These are phyloP conservation scores for Acipenser ruthenus DNA, from an alignment of 2,797 vertebrate genomes.

Conservation along the genomic window DNA sequence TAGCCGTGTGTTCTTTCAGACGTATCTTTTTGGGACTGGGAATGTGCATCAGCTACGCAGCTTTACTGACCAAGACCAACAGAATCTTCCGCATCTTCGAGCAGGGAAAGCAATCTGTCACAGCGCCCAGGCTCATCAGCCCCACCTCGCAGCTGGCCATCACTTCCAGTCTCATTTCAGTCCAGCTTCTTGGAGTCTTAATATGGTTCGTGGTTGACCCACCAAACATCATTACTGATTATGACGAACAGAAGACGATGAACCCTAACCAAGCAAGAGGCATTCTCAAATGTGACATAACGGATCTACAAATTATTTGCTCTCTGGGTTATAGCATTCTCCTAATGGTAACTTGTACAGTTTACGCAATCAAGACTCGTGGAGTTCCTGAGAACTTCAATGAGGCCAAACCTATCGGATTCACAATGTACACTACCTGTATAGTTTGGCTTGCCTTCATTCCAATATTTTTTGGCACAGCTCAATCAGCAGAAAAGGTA, in stretches of 20 bases:
- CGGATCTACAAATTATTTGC: conserved; percentile 97
- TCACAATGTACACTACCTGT: conserved; percentile 99
- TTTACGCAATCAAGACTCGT: conserved; percentile 98
- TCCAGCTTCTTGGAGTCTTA: conserved; percentile 92
- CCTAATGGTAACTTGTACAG: conserved; percentile 97
- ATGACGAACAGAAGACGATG: conserved; percentile 90
- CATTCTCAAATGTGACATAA: conserved; percentile 97
- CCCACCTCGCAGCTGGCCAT: conserved; percentile 94
- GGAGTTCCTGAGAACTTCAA: conserved; percentile 99
- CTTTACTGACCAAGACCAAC: conserved; percentile 95
- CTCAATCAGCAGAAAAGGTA: conserved; percentile 98
- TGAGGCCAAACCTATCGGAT: conserved; percentile 97
- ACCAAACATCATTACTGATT: conserved; percentile 91
- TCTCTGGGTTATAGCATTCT: conserved; percentile 97
- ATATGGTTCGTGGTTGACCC: conserved; percentile 95
- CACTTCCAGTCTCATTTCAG: conserved; percentile 85
- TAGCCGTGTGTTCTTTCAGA: conserved; percentile 88
- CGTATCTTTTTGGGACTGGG: conserved; percentile 91
- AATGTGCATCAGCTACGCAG: conserved; percentile 98
- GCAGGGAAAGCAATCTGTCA: conserved; percentile 94
- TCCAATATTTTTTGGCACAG: conserved; percentile 98
- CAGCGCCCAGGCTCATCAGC: conserved; percentile 89
- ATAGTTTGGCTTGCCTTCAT: conserved; percentile 99
- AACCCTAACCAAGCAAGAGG: conserved; percentile 84
- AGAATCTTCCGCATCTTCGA: conserved; percentile 97